Base-by-base conservation (phyloP, 37 sponge, comb jelly and placozoan genomes). In the Tethya wilhelma region DNA sequence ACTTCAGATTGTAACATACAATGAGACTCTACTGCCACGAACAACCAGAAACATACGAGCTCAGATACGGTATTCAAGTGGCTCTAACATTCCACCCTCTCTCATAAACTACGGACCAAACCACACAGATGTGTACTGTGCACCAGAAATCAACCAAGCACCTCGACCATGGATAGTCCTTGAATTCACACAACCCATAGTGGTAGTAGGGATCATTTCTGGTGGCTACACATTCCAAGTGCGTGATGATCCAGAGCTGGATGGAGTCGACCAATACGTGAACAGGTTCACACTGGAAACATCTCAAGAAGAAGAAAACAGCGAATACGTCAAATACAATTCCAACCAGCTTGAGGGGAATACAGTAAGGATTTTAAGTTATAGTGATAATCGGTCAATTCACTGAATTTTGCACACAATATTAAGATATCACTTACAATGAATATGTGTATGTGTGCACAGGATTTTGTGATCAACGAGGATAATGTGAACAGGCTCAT, bases 111-210 rank as follows among this genome's bases (percentile, higher is more conserved):
- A 44, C 19, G 58, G 38, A 2, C 38, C 58, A 11, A 73, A 73
- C 58, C 45, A 56, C 58, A 55, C 74, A 53, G 57, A 55, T 9
- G 55, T 46, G 12, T 73, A 59, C 58, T 73, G 74, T 28, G 23
- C 55, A 33, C 55, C 45, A 12, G 22, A 14, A 2, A 7, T 11
- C 2, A 49, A 71, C 14, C n/a, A 6, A 1, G 4, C 7, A 1
- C 57, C 49, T 12, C 45, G 56, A 11, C 74, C 53, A 6, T 32
- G 22, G 3, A 34, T 73, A 30, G 30, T 20, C 59, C 25, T 64
- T 11, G 64, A 28, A 1, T 64, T 77, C 65, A 79, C 79, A 56
- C 58, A 68, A 44, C 55, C 67, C 20, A 69, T 79, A 26, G 57
- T 66, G 37, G 45, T 79, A 17, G 56, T 56, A 17, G 45, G 32